These are phyloP conservation scores for Spodoptera litura DNA, from an alignment of 1,140 invertebrate genomes.

Conservation along the genomic window DNA sequence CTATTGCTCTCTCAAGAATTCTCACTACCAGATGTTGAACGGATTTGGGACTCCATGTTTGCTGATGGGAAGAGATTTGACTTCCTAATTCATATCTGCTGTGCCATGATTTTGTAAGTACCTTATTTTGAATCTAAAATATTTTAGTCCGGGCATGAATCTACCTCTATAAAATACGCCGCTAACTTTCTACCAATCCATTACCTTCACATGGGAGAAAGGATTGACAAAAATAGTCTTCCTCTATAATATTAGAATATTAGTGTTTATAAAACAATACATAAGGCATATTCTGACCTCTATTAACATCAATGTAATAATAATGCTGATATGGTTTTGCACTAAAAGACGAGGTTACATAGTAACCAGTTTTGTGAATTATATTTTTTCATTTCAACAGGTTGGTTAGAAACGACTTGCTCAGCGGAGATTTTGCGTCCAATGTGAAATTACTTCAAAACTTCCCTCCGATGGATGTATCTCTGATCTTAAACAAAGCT, in stretches of 20 bases:
- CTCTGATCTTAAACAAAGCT: slow-evolving; percentile 75
- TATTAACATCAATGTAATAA: too few species aligned
- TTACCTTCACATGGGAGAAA: too few species aligned
- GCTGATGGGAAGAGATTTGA: slow-evolving; percentile 95
- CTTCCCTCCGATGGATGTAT: slow-evolving; percentile 80
- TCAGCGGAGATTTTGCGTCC: slow-evolving; percentile 94
- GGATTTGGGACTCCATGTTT: slow-evolving; percentile 98
- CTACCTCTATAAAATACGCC: too few species aligned
- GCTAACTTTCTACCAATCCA: too few species aligned
- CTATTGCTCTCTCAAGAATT: slow-evolving; percentile 99
- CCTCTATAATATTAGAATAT: too few species aligned
- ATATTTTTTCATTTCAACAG: slow-evolving; percentile 81
- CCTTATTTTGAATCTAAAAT: not conserved
- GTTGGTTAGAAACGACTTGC: slow-evolving; percentile 92
- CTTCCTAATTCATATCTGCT: slow-evolving; percentile 96
- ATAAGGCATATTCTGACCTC: too few species aligned
- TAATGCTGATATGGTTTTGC: not conserved
- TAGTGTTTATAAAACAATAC: too few species aligned
- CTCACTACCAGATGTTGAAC: slow-evolving; percentile 96
- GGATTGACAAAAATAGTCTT: too few species aligned
- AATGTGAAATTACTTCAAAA: slow-evolving; percentile 95
- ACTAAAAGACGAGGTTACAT: not conserved
- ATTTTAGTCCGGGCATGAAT: too few species aligned
- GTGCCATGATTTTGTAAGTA: slow-evolving; percentile 98
- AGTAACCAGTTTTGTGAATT: not conserved